Percentiles rank a stretch among this genome's conserved stretches.
phyloP scores from a whole-genome alignment of 2,113 vertebrate species.

The Motacilla tschutschensis region DNA sequence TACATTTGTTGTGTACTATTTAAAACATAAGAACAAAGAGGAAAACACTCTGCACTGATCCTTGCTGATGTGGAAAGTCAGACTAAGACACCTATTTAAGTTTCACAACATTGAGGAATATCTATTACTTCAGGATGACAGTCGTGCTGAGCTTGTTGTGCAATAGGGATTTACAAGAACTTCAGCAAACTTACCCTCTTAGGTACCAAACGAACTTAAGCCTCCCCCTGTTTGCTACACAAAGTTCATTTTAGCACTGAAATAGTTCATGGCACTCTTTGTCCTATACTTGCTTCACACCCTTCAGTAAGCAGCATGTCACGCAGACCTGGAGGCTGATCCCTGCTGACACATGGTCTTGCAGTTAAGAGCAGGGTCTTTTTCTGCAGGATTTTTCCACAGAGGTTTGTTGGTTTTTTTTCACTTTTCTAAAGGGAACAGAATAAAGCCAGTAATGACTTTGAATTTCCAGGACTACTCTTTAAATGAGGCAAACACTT shows the following conservation, averaged over 20 bases:
- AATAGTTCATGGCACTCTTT: slow-evolving; percentile 12
- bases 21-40: slow-evolving; percentile 57
- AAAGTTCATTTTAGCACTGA: slow-evolving; percentile 38
- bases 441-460: background rate
- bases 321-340: background rate
- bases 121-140: slow-evolving; percentile 37
- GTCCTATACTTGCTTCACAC: slow-evolving; percentile 12
- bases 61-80: slow-evolving; percentile 49
- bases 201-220: slow-evolving; percentile 43
- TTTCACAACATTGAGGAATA: slow-evolving; percentile 53
- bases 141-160: background rate
- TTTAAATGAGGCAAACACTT: background rate
- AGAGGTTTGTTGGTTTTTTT: background rate
- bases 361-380: accelerated
- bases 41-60: slow-evolving; percentile 42
- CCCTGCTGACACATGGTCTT: background rate
- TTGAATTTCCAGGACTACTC: background rate
- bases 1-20: slow-evolving; percentile 54
- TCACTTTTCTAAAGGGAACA: background rate
- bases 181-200: slow-evolving; percentile 43
- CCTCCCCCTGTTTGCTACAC: slow-evolving; percentile 16
- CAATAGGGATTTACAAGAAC: slow-evolving; percentile 43
- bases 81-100: slow-evolving; percentile 43
- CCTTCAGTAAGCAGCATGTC: background rate
- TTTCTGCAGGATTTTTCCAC: background rate